Percentiles rank a stretch among this genome's conserved stretches.
phyloP scores from a whole-genome alignment of 2,113 vertebrate genomes.

The Tympanuchus pallidicinctus region DNA sequence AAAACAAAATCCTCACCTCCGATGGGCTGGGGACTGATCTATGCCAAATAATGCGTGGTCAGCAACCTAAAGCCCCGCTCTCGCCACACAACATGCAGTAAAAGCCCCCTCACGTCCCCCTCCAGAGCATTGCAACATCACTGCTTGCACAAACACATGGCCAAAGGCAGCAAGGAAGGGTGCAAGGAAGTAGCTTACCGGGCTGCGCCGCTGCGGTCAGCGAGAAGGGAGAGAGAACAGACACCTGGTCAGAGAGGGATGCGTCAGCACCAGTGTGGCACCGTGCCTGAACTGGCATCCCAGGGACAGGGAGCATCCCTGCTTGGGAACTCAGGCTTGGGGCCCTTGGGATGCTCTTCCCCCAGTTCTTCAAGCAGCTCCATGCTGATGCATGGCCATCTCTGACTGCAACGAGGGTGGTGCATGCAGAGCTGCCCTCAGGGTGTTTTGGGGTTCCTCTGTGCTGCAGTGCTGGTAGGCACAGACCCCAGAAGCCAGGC shows the following conservation, averaged over 20 bases:
- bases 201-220: constrained; percentile 98
- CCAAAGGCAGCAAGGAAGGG: fast-evolving
- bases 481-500: neutral
- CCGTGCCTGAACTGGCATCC: neutral
- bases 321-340: neutral
- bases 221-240: constrained; percentile 99
- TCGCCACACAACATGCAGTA: fast-evolving
- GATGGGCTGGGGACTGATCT: neutral
- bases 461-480: neutral
- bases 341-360: neutral
- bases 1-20: neutral
- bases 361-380: neutral
- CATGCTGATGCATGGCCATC: neutral
- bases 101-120: neutral
- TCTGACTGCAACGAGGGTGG: neutral
- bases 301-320: neutral
- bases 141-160: neutral
- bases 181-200: constrained; percentile 83
- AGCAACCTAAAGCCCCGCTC: neutral
- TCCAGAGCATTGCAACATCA: neutral
- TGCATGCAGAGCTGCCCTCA: neutral
- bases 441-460: neutral
- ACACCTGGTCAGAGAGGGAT: constrained; percentile 97
- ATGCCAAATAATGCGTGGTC: neutral
- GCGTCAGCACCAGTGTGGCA: constrained; percentile 78